Percentiles rank a stretch among this genome's conserved stretches.
phyloP scores from a whole-genome alignment of 2,113 vertebrate genomes.

The Charadrius vociferus region DNA sequence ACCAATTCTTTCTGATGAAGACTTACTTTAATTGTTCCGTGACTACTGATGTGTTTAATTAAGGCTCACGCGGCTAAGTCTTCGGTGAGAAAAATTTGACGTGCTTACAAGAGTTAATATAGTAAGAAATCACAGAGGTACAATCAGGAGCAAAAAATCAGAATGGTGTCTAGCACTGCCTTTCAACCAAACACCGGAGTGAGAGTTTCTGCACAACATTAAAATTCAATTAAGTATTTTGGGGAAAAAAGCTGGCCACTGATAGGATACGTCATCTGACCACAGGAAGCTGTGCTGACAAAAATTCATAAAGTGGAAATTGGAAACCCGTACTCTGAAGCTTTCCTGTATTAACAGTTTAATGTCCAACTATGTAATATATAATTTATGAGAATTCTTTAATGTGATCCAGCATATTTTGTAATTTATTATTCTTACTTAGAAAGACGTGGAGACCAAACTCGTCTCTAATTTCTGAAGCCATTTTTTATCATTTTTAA shows the following conservation, averaged over 20 bases:
- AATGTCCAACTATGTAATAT: neutral
- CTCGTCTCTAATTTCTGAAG: neutral
- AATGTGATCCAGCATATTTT: neutral
- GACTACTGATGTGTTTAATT: slow-evolving; percentile 49
- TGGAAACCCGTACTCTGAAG: slow-evolving; percentile 22
- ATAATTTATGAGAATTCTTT: slow-evolving; percentile 8
- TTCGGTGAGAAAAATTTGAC: neutral
- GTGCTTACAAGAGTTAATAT: neutral
- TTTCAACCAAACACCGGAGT: neutral
- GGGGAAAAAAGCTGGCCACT: neutral
- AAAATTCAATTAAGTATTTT: slow-evolving; percentile 31
- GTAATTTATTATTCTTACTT: neutral
- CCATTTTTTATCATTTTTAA: neutral
- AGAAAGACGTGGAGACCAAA: neutral
- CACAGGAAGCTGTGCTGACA: slow-evolving; percentile 55
- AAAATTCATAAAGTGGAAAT: slow-evolving; percentile 54
- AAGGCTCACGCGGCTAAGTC: neutral
- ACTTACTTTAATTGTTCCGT: slow-evolving; percentile 16
- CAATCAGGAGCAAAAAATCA: neutral
- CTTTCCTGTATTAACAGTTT: slow-evolving; percentile 32
- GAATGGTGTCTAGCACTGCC: neutral
- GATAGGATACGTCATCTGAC: slow-evolving; percentile 18
- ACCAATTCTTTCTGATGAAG: slow-evolving; percentile 5
- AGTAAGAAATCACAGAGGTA: neutral
- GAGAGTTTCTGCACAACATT: neutral